These are phyloP conservation scores for Drosophila pectinifera DNA, from an alignment of 1,140 invertebrate species.

Conservation along the genomic window DNA sequence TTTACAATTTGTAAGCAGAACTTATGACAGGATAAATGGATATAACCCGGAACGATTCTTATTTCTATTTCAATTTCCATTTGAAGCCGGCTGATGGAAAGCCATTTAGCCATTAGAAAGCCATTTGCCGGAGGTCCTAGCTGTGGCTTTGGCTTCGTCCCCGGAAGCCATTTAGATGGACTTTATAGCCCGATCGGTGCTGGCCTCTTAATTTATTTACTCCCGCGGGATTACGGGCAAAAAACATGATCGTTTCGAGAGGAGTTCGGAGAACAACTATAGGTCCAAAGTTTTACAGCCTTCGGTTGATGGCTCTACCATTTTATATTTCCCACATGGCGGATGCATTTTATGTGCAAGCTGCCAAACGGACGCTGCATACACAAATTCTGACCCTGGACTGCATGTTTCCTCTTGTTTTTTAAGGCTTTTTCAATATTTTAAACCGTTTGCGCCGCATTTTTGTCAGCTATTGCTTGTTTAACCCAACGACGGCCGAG, in stretches of 20 bases:
- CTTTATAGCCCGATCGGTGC: constrained; percentile 40
- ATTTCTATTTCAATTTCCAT: constrained; percentile 55
- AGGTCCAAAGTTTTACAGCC: constrained; percentile 12
- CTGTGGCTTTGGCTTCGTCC: constrained; percentile 2
- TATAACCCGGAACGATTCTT: constrained; percentile 29
- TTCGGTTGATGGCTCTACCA: background rate
- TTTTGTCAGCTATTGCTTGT: constrained; percentile 46
- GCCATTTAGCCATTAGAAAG: constrained; percentile 80
- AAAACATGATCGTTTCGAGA: constrained; percentile 18
- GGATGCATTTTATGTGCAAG: constrained; percentile 38
- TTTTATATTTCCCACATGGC: constrained; percentile 33
- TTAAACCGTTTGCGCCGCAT: constrained; percentile 30
- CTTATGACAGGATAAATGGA: constrained; percentile 79
- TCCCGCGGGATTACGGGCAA: constrained; percentile 5
- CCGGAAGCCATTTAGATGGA: constrained; percentile 30
- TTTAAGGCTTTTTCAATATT: constrained; percentile 45
- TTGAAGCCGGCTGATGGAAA: constrained; percentile 65
- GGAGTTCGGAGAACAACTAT: background rate
- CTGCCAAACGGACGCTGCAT: constrained; percentile 22
- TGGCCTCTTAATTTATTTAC: constrained; percentile 13
- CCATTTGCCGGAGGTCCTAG: constrained; percentile 49
- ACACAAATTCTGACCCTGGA: constrained; percentile 1
- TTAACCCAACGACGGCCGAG: background rate
- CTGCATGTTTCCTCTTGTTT: background rate
- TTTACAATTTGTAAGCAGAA: constrained; percentile 83